Conservation (phyloP, 1,140 invertebrate genomes). For the Ips typographus region DNA sequence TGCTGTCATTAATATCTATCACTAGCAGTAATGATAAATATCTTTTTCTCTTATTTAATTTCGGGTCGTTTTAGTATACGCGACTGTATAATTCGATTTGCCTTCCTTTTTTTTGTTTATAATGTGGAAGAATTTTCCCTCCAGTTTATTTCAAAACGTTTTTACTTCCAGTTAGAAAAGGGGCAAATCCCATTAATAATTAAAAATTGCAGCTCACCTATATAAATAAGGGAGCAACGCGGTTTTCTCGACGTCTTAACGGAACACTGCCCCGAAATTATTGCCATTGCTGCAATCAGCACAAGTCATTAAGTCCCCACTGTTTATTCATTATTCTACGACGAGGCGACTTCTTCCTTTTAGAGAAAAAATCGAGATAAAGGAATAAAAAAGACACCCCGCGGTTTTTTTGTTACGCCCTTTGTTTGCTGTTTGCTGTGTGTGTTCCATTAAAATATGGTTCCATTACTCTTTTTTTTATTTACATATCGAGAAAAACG, state of each 20-base stretch:
- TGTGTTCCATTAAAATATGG: too few relatives aligned
- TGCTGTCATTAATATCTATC: constrained; percentile 34
- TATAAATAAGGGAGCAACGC: constrained; percentile 35
- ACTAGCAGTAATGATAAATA: constrained; percentile 21
- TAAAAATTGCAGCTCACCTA: constrained; percentile 35
- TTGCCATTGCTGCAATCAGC: constrained; percentile 52
- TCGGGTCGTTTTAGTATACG: neutral
- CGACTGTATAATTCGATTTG: too few relatives aligned
- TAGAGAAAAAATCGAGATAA: constrained; percentile 37
- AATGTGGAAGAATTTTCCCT: neutral
- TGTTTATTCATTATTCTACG: constrained; percentile 49
- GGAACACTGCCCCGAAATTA: constrained; percentile 50
- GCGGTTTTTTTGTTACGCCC: neutral
- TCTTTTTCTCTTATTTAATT: constrained; percentile 1
- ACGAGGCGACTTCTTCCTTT: constrained; percentile 34
- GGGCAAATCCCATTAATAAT: constrained; percentile 32
- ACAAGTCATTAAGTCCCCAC: constrained; percentile 52
- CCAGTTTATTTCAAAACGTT: constrained; percentile 4
- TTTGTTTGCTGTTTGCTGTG: too few relatives aligned
- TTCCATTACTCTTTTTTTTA: too few relatives aligned
- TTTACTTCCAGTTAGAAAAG: constrained; percentile 23
- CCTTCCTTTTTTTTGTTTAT: too few relatives aligned
- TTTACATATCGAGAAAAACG: too few relatives aligned
- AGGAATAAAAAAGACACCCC: constrained; percentile 27
- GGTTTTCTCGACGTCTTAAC: constrained; percentile 48